Base-by-base conservation (phyloP, 2,797 vertebrate species). In the Dipus sagitta region DNA sequence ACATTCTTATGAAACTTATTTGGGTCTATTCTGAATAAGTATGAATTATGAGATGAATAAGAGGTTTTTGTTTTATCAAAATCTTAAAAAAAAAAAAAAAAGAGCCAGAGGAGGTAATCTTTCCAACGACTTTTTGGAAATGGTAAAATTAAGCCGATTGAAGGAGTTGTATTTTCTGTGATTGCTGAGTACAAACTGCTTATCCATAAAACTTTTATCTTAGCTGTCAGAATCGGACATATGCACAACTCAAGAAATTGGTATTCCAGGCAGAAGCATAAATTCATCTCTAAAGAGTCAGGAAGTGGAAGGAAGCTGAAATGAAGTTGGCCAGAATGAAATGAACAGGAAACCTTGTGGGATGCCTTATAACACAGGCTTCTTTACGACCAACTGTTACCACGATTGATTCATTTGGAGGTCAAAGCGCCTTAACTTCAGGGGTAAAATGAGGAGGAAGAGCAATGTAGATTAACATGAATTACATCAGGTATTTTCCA, bases 271-370 rank as follows among this genome's bases (percentile, higher is more conserved):
- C 32, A 76, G 86, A 91, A 62, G 78, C 47, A 77, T 54, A 79
- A 71, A 95, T 84, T 95, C 86, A 92, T 86, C 88, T 89, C 65
- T 94, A 65, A 92, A 84, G 93, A 84, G 47, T 90, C 58, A 54
- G 80, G 85, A 95, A 93, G 88, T 76, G 77, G 88, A 94, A 92
- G 79, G 42, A 88, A 88, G 70, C 47, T 67, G 23, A 92, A 78
- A 81, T 21, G 77, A 91, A 81, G 74, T 80, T 65, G 72, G 60
- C 10, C 74, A 79, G 88, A 90, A 94, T 87, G 83, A 86, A 95
- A 92, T 34, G 38, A 91, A 24, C 12, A 42, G 62, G 85, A 81
- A 94, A 86, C 24, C 3, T 1, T 0, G 0, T 65, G 84, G 90
- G 62, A 65, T 80, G 34, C 47, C 76, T 85, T 20, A 7, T 30